Conservation (phyloP, 1,140 invertebrate species). For the Drosophila varians region DNA sequence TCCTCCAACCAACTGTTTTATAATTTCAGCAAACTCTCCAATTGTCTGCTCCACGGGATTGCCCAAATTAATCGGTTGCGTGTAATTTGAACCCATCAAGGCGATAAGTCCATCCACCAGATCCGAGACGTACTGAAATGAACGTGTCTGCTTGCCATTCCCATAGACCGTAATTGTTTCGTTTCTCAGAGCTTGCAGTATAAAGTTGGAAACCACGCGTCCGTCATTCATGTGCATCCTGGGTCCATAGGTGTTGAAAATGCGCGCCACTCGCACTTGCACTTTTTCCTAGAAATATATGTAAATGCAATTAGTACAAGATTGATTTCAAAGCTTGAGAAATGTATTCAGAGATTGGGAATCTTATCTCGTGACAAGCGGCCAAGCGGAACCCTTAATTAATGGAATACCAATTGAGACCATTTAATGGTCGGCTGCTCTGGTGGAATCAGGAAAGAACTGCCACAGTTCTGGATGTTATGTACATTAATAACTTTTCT, state of each 20-base stretch:
- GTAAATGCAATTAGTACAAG: constrained; percentile 1
- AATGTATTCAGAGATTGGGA: constrained; percentile 13
- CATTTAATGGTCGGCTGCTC: constrained; percentile 46
- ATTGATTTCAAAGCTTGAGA: not conserved
- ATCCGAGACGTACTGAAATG: constrained; percentile 99
- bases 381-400: constrained; percentile 27
- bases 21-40: constrained; percentile 97
- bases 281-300: constrained; percentile 89
- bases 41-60: constrained; percentile 99
- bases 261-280: constrained; percentile 96
- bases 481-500: too few relatives aligned
- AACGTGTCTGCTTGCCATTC: constrained; percentile 97
- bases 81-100: constrained; percentile 97
- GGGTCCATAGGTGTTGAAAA: constrained; percentile 99
- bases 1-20: constrained; percentile 93
- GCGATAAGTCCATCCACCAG: constrained; percentile 96
- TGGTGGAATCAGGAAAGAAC: constrained; percentile 42
- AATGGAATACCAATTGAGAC: constrained; percentile 38
- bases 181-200: constrained; percentile 97
- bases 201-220: constrained; percentile 99
- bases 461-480: constrained; percentile 17
- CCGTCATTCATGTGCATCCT: constrained; percentile 99
- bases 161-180: constrained; percentile 98
- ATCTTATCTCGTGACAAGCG: constrained; percentile 35
- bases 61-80: constrained; percentile 97